Evolutionary conservation across 2,888 invertebrate genomes (phyloP).

Genomic region (Volucella bombylans): DNA sequence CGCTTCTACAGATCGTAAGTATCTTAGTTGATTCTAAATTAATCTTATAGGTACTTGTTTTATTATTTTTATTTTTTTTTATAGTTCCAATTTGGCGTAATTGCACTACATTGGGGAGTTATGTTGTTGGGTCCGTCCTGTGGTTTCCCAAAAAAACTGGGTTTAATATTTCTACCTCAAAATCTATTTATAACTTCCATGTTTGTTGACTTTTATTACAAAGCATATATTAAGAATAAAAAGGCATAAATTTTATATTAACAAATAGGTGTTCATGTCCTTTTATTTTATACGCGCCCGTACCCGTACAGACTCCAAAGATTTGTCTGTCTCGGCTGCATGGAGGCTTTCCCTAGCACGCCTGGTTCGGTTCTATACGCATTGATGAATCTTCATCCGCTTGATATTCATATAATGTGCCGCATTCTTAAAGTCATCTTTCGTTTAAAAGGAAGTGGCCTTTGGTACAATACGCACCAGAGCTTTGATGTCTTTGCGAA

Average conservation of each 20-base stretch:
- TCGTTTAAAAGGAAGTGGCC: too few relatives aligned
- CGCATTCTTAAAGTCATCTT: too few relatives aligned
- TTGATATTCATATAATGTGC: too few relatives aligned
- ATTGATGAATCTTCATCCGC: too few relatives aligned
- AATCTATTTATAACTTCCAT: constrained; percentile 38
- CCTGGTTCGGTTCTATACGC: too few relatives aligned
- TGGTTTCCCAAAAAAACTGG: constrained; percentile 38
- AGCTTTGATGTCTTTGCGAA: too few relatives aligned
- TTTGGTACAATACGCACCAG: too few relatives aligned
- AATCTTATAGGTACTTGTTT: background rate
- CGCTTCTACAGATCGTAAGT: constrained; percentile 71
- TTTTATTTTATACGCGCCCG: background rate
- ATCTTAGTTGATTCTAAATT: constrained; percentile 10
- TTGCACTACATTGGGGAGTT: constrained; percentile 33
- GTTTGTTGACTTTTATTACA: constrained; percentile 55
- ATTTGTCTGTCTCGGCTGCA: too few relatives aligned
- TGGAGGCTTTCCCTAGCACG: too few relatives aligned
- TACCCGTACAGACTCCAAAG: too few relatives aligned
- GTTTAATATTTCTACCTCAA: constrained; percentile 22
- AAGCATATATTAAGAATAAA: constrained; percentile 33
- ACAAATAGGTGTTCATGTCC: background rate
- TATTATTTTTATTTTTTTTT: background rate
- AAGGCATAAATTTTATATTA: background rate
- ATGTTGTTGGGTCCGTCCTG: constrained; percentile 28
- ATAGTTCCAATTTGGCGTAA: constrained; percentile 36